These are phyloP conservation scores for Blastomussa wellsi DNA, from an alignment of 92 coral and sea anemone species.

Conservation along the genomic window DNA sequence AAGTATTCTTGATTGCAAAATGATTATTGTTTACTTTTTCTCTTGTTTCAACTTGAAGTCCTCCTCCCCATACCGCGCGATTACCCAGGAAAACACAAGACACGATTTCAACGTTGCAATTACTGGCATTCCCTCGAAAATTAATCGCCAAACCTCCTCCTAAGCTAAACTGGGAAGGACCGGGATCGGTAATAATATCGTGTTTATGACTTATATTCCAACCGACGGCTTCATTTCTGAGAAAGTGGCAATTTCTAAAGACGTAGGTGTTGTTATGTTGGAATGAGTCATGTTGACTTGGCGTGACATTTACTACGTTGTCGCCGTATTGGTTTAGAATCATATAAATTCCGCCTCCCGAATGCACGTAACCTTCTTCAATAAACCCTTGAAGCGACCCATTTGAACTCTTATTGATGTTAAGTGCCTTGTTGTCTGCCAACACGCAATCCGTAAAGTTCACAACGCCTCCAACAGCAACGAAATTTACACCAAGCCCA, in stretches of 20 bases:
- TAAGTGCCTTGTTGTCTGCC: slow-evolving; percentile 45
- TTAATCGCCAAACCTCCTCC: slow-evolving; percentile 84
- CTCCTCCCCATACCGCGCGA: slow-evolving; percentile 89
- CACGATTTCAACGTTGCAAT: slow-evolving; percentile 53
- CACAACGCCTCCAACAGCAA: slow-evolving; percentile 61
- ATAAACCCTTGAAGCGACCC: not conserved
- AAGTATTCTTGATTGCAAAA: slow-evolving; percentile 36
- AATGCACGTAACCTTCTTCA: slow-evolving; percentile 10
- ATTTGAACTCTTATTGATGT: too few species aligned
- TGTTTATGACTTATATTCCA: slow-evolving; percentile 16
- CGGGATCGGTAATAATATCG: slow-evolving; percentile 44
- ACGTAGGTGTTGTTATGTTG: slow-evolving; percentile 65
- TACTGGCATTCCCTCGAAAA: slow-evolving; percentile 75
- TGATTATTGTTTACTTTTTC: slow-evolving; percentile 49
- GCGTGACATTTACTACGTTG: slow-evolving; percentile 55
- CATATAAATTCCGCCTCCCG: slow-evolving; percentile 79
- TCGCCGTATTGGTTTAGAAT: slow-evolving; percentile 54
- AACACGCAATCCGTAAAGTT: slow-evolving; percentile 55
- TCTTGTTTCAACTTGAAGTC: slow-evolving; percentile 61
- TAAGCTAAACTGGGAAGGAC: slow-evolving; percentile 61
- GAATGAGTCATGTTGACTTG: slow-evolving; percentile 57
- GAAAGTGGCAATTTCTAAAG: slow-evolving; percentile 59
- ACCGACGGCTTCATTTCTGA: slow-evolving; percentile 61
- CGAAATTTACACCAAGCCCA: slow-evolving; percentile 67
- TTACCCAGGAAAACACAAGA: slow-evolving; percentile 66